Base-by-base conservation (phyloP, 2,888 invertebrate genomes). In the Mesopsocus fuscifrons region DNA sequence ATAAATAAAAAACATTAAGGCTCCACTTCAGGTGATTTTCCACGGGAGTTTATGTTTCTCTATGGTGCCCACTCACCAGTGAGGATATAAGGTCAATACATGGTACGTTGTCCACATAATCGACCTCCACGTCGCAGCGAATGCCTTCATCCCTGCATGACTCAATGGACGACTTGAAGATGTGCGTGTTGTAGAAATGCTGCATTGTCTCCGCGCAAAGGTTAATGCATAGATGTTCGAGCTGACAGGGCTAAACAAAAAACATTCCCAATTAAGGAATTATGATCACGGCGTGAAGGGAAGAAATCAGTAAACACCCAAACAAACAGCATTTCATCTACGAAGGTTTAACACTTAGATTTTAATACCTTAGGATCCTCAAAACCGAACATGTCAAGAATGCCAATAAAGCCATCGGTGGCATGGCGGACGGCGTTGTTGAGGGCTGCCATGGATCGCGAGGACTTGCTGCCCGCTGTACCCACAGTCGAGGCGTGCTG, bases 141-240 rank as follows among this genome's bases (percentile, higher is more conserved):
- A 92, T 88, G 41, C 88, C 88, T 66, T 92, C 91, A 60, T 92
- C 92, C 48, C 87, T 72, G 56, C 91, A 89, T 43, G 91, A 87
- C 64, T 92, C 91, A 49, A 87, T 82, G 51, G 85, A 81, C 17
- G 87, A 84, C 62, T 91, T 91, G 65, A 94, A 92, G 52, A 92
- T 88, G 63, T 92, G 91, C 43, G 91, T 92, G 63, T 91, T 94
- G 68, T 92, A 94, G 62, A 91, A 92, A 62, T 92, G 92, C 61
- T 94, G 92, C 87, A 94, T 88, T 23, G 91, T 91, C 66, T 94
- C 94, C 1, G 92, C 89, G 63, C 91, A 91, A 47, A 94, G 66
- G 65, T 94, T 94, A 54, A 89, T 88, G 64, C 92, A 92, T 46
- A 94, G 66, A 59, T 92, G 92, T 61, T 94, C 92, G 52, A 94